Conservation (phyloP, 2,888 invertebrate genomes). For the Drosophila testacea region DNA sequence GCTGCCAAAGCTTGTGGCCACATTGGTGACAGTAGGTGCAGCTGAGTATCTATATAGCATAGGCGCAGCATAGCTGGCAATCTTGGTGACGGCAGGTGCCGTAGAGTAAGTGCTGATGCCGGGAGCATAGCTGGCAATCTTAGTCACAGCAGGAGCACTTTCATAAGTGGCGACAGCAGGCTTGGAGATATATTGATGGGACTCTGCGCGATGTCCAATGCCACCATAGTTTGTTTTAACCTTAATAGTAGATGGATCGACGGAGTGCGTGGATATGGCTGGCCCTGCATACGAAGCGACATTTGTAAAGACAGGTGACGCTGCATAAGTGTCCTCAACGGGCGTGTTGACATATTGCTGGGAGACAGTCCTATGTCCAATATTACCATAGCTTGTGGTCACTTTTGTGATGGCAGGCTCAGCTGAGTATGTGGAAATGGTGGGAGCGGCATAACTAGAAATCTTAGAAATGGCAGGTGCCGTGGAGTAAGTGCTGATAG, state of each 20-base stretch:
- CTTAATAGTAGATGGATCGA: slow-evolving; percentile 57
- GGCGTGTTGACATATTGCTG: slow-evolving; percentile 74
- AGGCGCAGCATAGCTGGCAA: slow-evolving; percentile 50
- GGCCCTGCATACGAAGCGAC: slow-evolving; percentile 9
- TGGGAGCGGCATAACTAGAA: slow-evolving; percentile 44
- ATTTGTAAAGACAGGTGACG: slow-evolving; percentile 55
- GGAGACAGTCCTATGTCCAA: slow-evolving; percentile 49
- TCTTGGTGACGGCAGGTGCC: slow-evolving; percentile 48
- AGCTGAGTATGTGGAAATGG: slow-evolving; percentile 48
- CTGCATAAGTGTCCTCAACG: slow-evolving; percentile 41
- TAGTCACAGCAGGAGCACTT: slow-evolving; percentile 51
- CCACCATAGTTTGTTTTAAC: slow-evolving; percentile 59
- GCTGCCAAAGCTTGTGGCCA: slow-evolving; percentile 44
- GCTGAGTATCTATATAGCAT: slow-evolving; percentile 55
- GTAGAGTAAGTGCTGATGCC: slow-evolving; percentile 37
- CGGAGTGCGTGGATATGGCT: slow-evolving; percentile 47
- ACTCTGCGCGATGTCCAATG: slow-evolving; percentile 60
- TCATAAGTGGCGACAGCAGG: slow-evolving; percentile 48
- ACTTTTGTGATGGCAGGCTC: slow-evolving; percentile 36
- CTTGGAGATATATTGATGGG: slow-evolving; percentile 70
- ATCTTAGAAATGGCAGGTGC: slow-evolving; percentile 50
- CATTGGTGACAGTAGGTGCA: slow-evolving; percentile 57
- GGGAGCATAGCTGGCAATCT: slow-evolving; percentile 45
- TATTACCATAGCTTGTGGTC: slow-evolving; percentile 19
- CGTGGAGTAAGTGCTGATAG: background rate